phyloP scores from a whole-genome alignment of 2,113 vertebrate species.

The Aegotheles bennettii region DNA sequence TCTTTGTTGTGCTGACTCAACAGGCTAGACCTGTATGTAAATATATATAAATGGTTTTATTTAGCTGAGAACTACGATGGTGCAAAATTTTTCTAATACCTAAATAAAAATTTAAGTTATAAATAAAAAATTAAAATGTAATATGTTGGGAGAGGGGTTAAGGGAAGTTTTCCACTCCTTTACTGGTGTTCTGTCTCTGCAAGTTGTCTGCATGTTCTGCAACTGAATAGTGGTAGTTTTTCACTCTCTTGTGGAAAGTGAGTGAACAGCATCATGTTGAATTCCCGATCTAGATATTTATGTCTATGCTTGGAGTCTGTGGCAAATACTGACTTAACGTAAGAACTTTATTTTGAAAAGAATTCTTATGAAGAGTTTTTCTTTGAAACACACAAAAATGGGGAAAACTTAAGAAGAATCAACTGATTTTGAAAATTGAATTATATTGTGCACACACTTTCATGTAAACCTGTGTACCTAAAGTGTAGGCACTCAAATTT shows the following conservation, averaged over 20 bases:
- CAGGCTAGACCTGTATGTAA: background rate
- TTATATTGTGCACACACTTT: background rate
- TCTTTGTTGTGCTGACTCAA: background rate
- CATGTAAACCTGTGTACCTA: background rate
- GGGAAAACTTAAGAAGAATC: background rate
- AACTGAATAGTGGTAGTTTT: background rate
- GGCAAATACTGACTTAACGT: background rate
- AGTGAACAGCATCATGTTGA: background rate
- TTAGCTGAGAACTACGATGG: background rate
- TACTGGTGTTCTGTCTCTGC: background rate
- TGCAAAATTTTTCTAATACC: background rate
- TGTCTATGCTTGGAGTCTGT: background rate
- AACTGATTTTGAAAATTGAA: background rate
- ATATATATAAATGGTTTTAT: background rate
- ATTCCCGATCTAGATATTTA: background rate
- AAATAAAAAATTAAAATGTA: background rate
- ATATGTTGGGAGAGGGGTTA: background rate
- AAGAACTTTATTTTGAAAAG: background rate
- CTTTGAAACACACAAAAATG: background rate
- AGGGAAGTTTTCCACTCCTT: background rate
- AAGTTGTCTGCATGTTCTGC: background rate
- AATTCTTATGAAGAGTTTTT: background rate
- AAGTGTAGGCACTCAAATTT: background rate
- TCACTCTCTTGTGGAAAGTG: background rate
- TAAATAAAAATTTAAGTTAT: background rate